A percentile compares a stretch with the other conserved stretches of the same genome.
Evolutionary conservation across 30 jellyfish, hydroid and myxozoan genomes (phyloP).

Genomic region (Morbakka virulenta): DNA sequence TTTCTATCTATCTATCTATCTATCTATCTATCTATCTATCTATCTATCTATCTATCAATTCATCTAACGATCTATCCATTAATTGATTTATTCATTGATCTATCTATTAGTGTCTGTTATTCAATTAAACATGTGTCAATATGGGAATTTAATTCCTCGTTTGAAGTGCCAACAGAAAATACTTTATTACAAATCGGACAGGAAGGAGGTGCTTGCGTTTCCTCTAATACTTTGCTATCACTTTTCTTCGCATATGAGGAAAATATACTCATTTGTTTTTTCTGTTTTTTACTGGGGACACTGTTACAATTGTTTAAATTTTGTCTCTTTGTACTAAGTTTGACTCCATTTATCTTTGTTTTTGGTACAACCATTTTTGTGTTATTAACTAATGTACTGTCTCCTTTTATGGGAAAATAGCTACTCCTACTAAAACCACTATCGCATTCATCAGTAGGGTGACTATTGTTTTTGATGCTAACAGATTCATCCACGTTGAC

Average conservation of each 20-base stretch:
- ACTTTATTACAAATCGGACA: constrained; percentile 74
- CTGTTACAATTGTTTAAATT: not conserved
- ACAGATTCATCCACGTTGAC: not conserved
- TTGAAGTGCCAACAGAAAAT: constrained; percentile 33
- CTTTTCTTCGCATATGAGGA: constrained; percentile 13
- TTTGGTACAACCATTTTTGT: no score
- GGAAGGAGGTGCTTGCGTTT: not conserved
- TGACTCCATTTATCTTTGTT: no score
- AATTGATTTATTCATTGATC: no score
- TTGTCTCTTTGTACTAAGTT: no score
- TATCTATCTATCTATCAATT: no score
- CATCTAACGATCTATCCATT: no score
- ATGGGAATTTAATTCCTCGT: constrained; percentile 59
- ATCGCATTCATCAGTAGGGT: not conserved
- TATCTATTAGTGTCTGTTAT: no score
- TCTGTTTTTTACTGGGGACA: constrained; percentile 28
- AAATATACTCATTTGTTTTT: constrained; percentile 56
- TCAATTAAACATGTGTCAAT: constrained; percentile 79
- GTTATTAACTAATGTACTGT: no score
- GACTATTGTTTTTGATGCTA: not conserved
- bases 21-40: no score
- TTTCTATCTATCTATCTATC: no score
- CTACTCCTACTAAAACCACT: not conserved
- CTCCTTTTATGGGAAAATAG: no score
- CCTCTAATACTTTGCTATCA: no score